Conservation (phyloP, 1,140 invertebrate genomes). For the Drosophila funebris region DNA sequence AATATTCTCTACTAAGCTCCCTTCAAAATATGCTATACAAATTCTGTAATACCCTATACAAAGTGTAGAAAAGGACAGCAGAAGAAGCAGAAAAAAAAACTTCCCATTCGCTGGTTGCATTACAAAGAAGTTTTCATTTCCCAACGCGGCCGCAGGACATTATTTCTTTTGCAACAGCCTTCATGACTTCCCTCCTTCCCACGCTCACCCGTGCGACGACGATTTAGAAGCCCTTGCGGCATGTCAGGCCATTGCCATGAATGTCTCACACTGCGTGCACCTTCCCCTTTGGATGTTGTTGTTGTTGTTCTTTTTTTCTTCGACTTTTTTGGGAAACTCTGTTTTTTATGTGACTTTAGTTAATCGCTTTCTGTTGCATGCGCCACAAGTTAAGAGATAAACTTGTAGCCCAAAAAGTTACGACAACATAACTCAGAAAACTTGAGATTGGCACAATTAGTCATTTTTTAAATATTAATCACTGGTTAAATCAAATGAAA, state of each 20-base stretch:
- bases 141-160: slow-evolving; percentile 69
- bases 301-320: neutral
- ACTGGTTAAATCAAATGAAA: neutral
- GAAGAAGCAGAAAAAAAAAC: slow-evolving; percentile 13
- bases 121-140: slow-evolving; percentile 81
- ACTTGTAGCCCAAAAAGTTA: slow-evolving; percentile 57
- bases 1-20: too few relatives aligned
- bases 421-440: slow-evolving; percentile 26
- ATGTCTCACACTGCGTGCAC: slow-evolving; percentile 35
- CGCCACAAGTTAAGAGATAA: slow-evolving; percentile 54
- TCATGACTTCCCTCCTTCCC: neutral
- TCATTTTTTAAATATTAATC: slow-evolving; percentile 11
- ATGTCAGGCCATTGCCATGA: slow-evolving; percentile 62
- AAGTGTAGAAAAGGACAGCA: neutral
- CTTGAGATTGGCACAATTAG: slow-evolving; percentile 32
- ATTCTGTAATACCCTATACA: neutral
- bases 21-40: neutral
- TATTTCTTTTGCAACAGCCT: slow-evolving; percentile 47
- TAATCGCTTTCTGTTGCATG: slow-evolving; percentile 61
- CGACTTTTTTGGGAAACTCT: too few relatives aligned
- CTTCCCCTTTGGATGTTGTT: neutral
- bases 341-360: slow-evolving; percentile 22
- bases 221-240: slow-evolving; percentile 58
- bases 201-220: neutral
- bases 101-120: slow-evolving; percentile 49